Conservation (phyloP, 2,113 vertebrate genomes). For the Ornithorhynchus anatinus region DNA sequence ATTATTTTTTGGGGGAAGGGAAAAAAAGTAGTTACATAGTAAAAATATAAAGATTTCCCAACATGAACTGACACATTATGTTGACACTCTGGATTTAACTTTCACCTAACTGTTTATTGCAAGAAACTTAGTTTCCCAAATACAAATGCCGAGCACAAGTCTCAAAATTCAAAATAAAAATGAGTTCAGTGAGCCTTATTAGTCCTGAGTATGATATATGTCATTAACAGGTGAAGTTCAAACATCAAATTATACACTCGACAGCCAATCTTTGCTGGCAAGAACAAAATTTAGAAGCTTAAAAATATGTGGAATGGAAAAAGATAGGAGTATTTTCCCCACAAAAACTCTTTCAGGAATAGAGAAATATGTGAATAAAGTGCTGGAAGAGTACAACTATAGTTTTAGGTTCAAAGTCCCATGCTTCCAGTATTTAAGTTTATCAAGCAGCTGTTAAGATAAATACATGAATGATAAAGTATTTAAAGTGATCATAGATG, state of each 20-base stretch:
- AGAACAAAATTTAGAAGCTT: constrained; percentile 42
- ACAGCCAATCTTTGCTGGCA: constrained; percentile 36
- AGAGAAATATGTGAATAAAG: constrained; percentile 40
- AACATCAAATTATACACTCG: constrained; percentile 30
- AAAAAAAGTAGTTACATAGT: no score
- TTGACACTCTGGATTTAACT: no score
- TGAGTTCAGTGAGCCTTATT: constrained; percentile 9
- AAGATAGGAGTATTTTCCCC: constrained; percentile 41
- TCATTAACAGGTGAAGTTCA: constrained; percentile 39
- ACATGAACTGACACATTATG: no score
- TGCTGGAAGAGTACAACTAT: constrained; percentile 6
- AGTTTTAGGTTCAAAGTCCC: constrained; percentile 12
- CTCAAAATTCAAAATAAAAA: not conserved
- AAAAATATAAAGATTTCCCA: no score
- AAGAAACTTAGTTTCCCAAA: not conserved
- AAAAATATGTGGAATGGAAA: constrained; percentile 41
- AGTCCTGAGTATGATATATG: constrained; percentile 12
- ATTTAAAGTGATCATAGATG: not conserved
- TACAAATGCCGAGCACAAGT: not conserved
- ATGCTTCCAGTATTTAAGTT: not conserved
- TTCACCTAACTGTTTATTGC: not conserved
- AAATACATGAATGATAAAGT: constrained; percentile 1
- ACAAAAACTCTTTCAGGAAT: constrained; percentile 26
- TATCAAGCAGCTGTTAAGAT: not conserved
- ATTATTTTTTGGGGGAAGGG: no score